Base-by-base conservation (phyloP, 2,888 invertebrate species). In the Mystacides longicornis region DNA sequence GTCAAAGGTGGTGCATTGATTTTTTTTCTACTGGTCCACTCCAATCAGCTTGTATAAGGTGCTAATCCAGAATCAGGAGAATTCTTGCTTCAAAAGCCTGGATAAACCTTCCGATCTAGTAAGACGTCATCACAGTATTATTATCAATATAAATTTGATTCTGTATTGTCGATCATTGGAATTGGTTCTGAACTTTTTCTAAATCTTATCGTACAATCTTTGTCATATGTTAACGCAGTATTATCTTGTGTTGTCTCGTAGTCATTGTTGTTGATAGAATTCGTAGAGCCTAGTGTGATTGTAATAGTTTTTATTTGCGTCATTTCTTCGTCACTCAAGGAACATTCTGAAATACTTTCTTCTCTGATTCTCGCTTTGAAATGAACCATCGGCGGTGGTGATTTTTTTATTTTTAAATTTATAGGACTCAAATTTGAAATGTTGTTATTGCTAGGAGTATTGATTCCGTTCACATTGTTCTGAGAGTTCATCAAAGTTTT, bases 301-400 rank as follows among this genome's bases (percentile, higher is more conserved):
- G 61, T 61, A 27, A 61, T 61, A 42, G 60, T 61, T 49, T 60
- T 61, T 37, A 61, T 60, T 27, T 61, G 61, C 2, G 60, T 61
- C 57, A 60, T 55, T 20, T 61, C 61, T 49, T 61, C 61, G 20
- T 61, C 61, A 43, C 61, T 61, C 23, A 61, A 53, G 3, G 61
- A 61, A 51, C 61, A 61, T 31, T 61, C 61, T 2, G 61, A 61
- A 23, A 61, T 54, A 51, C 60, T 61, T 42, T 61, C 61, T 52
- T 61, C 61, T 52, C 61, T 56, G 20, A 61, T 61, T 21, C 61
- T 56, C 16, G 61, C 61, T 54, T 55, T 61, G 3, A 56, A 49
- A 45, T 61, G 53, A 9, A 61, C 52, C 5, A 55, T 48, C 1
- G 58, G 61, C 4, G 57, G 54, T 14, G 57, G 54, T 23, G 57